phyloP scores from a whole-genome alignment of 1,140 invertebrate genomes.

The Drosophila ananassae region DNA sequence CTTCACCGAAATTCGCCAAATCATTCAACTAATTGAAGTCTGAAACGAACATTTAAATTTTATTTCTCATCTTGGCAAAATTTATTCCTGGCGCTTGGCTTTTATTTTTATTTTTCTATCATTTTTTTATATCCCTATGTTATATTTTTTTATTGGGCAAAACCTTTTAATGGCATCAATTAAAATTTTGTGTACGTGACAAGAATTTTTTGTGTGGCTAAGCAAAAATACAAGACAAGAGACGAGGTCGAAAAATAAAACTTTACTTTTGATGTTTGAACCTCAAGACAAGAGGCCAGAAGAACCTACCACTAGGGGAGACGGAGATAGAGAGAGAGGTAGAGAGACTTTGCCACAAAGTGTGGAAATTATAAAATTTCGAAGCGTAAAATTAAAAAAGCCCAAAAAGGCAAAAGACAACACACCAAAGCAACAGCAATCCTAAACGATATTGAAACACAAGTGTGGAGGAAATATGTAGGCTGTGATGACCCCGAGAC shows the following conservation, averaged over 20 bases:
- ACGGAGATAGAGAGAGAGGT: constrained; percentile 6
- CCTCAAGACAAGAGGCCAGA: constrained; percentile 41
- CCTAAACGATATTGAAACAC: constrained; percentile 38
- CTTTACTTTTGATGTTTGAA: constrained; percentile 62
- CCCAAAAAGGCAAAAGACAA: constrained; percentile 31
- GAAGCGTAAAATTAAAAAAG: constrained; percentile 77
- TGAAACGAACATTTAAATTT: not conserved
- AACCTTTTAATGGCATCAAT: constrained; percentile 76
- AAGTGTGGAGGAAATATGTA: constrained; percentile 42
- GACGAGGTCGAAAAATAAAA: constrained; percentile 35
- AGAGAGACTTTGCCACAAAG: constrained; percentile 39
- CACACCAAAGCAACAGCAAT: constrained; percentile 8
- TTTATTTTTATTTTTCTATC: constrained; percentile 4
- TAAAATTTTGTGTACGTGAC: constrained; percentile 82
- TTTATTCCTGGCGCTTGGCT: constrained; percentile 27
- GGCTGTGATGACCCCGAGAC: constrained; percentile 48
- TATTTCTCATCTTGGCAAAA: not conserved
- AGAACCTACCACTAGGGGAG: constrained; percentile 11
- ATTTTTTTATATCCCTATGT: constrained; percentile 14
- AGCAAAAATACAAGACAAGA: constrained; percentile 34
- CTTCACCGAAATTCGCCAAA: constrained; percentile 54
- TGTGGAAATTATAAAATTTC: constrained; percentile 72
- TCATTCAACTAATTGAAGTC: constrained; percentile 59
- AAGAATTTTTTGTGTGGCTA: constrained; percentile 60
- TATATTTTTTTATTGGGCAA: constrained; percentile 3